Conservation (phyloP, 2,888 invertebrate species). For the Drosophila cracens region DNA sequence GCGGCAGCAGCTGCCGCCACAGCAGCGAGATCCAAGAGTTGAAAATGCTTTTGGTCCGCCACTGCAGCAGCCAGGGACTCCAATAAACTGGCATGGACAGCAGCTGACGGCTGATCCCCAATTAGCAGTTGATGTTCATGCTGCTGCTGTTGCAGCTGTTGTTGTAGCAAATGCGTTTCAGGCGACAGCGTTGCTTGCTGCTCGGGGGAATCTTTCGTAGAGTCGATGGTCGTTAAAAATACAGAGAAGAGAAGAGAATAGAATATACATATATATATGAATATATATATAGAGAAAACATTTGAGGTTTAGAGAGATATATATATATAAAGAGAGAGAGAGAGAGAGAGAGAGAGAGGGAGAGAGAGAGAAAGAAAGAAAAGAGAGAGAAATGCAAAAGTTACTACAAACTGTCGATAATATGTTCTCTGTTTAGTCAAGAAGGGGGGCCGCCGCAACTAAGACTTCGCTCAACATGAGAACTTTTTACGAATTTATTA, state of each 20-base stretch:
- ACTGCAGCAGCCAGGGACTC: conserved; percentile 76
- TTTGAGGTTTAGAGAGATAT: conserved; percentile 1
- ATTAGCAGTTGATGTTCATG: conserved; percentile 54
- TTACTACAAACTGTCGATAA: conserved; percentile 47
- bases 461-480: conserved; percentile 5
- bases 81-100: conserved; percentile 73
- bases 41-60: conserved; percentile 80
- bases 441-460: conserved; percentile 3
- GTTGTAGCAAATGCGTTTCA: conserved; percentile 53
- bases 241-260: conserved; percentile 55
- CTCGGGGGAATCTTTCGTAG: conserved; percentile 66
- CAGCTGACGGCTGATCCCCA: conserved; percentile 58
- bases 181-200: conserved; percentile 61
- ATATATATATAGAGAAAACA: conserved; percentile 30
- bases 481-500: conserved; percentile 18
- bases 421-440: conserved; percentile 1
- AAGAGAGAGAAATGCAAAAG: conserved; percentile 49
- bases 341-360: conserved; percentile 35
- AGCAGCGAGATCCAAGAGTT: conserved; percentile 76
- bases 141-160: conserved; percentile 48
- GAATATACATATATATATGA: conserved; percentile 43
- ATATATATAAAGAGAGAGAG: neutral
- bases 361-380: conserved; percentile 28
- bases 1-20: conserved; percentile 68
- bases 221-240: conserved; percentile 51